A percentile compares a stretch with the other conserved stretches of the same genome.
These are phyloP conservation scores for Ctenicera cuprea DNA, from an alignment of 2,888 invertebrate species.

Conservation along the genomic window DNA sequence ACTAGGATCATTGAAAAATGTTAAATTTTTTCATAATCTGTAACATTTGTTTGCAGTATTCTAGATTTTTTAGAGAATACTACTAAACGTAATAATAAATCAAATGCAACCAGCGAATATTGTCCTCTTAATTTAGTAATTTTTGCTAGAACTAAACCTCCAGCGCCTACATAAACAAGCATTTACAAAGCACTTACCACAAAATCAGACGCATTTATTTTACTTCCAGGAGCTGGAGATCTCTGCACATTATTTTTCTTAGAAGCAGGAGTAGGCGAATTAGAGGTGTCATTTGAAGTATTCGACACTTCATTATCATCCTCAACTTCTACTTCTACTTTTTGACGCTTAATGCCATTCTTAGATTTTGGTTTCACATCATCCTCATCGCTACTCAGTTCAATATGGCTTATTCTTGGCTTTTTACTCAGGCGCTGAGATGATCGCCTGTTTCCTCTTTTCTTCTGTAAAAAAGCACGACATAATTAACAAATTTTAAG, in stretches of 20 bases:
- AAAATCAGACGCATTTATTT: conserved; percentile 49
- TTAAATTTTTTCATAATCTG: no score
- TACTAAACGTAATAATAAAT: no score
- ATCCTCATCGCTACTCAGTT: conserved; percentile 59
- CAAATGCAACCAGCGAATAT: no score
- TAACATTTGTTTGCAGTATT: no score
- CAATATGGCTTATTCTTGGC: conserved; percentile 61
- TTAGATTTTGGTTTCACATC: conserved; percentile 50
- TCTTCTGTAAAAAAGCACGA: conserved; percentile 59
- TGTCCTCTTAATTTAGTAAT: no score
- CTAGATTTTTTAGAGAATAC: no score
- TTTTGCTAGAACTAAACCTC: no score
- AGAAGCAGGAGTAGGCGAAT: not conserved
- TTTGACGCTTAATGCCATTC: conserved; percentile 60
- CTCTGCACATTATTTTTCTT: conserved; percentile 28
- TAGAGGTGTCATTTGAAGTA: conserved; percentile 26
- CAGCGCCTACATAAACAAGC: no score
- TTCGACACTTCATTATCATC: conserved; percentile 22
- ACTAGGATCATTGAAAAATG: no score
- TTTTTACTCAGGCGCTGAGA: conserved; percentile 66
- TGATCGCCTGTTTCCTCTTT: conserved; percentile 62
- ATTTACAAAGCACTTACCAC: conserved; percentile 51
- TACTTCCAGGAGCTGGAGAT: conserved; percentile 32
- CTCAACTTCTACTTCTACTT: conserved; percentile 35
- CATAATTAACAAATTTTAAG: no score